These are phyloP conservation scores for Takifugu bimaculatus DNA, from an alignment of 2,113 vertebrate species.

Conservation along the genomic window DNA sequence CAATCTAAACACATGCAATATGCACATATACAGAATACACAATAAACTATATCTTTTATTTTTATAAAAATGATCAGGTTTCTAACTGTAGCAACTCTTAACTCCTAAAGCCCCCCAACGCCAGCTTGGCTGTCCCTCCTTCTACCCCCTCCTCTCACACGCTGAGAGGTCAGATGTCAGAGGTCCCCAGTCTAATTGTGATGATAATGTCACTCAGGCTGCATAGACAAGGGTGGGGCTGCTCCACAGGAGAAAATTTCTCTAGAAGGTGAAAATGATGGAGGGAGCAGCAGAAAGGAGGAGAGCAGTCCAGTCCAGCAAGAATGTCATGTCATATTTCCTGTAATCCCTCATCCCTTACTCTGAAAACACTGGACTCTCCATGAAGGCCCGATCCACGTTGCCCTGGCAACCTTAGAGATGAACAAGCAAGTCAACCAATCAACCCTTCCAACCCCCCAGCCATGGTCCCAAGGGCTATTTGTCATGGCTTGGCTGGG, in stretches of 20 bases:
- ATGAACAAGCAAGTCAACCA: conserved; percentile 72
- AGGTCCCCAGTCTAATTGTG: conserved; percentile 78
- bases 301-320: conserved; percentile 52
- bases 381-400: conserved; percentile 60
- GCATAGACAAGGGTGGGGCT: conserved; percentile 47
- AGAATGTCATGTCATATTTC: conserved; percentile 80
- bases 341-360: conserved; percentile 76
- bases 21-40: not conserved
- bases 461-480: conserved; percentile 68
- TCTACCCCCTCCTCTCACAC: conserved; percentile 48
- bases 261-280: conserved; percentile 40
- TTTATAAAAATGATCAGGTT: not conserved
- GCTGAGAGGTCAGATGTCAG: conserved; percentile 77
- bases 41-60: not conserved
- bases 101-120: conserved; percentile 15
- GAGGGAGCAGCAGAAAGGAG: conserved; percentile 18
- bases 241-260: conserved; percentile 44
- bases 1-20: not conserved
- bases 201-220: conserved; percentile 80
- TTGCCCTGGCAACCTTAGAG: conserved; percentile 74
- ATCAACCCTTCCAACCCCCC: conserved; percentile 64
- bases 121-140: conserved; percentile 44
- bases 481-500: conserved; percentile 80
- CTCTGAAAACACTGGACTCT: conserved; percentile 72
- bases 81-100: conserved; percentile 1